Evolutionary conservation across 2,797 vertebrate genomes (phyloP).

Genomic region (Remorina albescens): DNA sequence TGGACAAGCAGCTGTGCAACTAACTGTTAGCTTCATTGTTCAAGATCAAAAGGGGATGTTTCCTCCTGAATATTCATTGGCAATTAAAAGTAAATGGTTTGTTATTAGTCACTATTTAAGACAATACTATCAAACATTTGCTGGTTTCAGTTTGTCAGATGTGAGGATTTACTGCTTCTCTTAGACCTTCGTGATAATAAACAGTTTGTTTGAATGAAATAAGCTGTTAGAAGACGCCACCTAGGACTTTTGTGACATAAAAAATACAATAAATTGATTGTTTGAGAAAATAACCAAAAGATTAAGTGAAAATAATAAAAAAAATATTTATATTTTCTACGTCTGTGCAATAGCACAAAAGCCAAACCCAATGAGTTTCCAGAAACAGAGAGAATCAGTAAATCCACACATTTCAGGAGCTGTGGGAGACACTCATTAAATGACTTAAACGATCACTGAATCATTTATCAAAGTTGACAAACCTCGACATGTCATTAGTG

Average conservation of each 20-base stretch:
- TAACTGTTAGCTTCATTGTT: constrained; percentile 18
- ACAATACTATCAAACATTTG: background rate
- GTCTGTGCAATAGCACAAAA: background rate
- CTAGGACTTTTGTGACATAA: background rate
- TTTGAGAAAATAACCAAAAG: background rate
- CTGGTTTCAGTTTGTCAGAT: background rate
- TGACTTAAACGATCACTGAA: background rate
- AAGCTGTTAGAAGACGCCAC: background rate
- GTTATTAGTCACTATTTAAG: background rate
- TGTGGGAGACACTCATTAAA: background rate
- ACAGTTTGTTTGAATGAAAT: background rate
- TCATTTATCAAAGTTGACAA: background rate
- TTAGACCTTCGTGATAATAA: background rate
- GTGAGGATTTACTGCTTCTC: background rate
- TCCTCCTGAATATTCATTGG: constrained; percentile 3
- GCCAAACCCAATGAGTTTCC: background rate
- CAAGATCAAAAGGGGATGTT: background rate
- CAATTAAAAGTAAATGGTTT: constrained; percentile 24
- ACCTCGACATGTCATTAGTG: background rate
- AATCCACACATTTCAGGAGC: background rate
- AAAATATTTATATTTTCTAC: background rate
- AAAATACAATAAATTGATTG: background rate
- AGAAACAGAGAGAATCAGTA: background rate
- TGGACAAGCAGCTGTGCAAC: constrained; percentile 40
- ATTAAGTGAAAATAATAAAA: background rate